These are phyloP conservation scores for Neotoxoptera formosana DNA, from an alignment of 1,140 invertebrate genomes.

Conservation along the genomic window DNA sequence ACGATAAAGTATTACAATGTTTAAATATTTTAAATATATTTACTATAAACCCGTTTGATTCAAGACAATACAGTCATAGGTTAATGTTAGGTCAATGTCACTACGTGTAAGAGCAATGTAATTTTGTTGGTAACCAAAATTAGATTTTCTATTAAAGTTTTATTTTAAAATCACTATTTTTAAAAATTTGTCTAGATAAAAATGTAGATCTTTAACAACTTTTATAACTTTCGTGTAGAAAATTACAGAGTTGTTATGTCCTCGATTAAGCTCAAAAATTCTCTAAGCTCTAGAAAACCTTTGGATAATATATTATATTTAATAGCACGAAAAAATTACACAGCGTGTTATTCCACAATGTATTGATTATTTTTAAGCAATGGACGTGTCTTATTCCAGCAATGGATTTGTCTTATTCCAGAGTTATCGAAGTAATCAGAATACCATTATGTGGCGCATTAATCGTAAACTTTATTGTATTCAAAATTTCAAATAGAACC, in stretches of 20 bases:
- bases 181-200: too few relatives aligned
- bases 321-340: neutral
- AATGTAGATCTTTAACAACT: neutral
- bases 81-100: too few relatives aligned
- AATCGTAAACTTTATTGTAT: neutral
- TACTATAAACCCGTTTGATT: too few relatives aligned
- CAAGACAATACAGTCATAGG: too few relatives aligned
- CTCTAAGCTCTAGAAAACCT: neutral
- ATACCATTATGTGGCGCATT: neutral
- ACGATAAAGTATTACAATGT: too few relatives aligned
- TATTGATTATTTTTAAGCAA: neutral
- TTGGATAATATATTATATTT: neutral
- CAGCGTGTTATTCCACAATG: neutral
- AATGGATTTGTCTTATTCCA: neutral
- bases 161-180: too few relatives aligned
- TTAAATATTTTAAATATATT: too few relatives aligned
- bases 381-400: neutral
- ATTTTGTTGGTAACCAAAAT: too few relatives aligned
- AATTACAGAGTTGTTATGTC: neutral
- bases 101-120: too few relatives aligned
- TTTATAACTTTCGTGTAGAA: neutral
- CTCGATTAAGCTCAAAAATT: neutral
- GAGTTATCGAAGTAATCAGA: neutral
- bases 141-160: too few relatives aligned
- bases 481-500: neutral